Percentiles rank a stretch among this genome's conserved stretches.
Evolutionary conservation across 1,140 invertebrate genomes (phyloP).

Genomic region (Neoseiulus cucumeris): DNA sequence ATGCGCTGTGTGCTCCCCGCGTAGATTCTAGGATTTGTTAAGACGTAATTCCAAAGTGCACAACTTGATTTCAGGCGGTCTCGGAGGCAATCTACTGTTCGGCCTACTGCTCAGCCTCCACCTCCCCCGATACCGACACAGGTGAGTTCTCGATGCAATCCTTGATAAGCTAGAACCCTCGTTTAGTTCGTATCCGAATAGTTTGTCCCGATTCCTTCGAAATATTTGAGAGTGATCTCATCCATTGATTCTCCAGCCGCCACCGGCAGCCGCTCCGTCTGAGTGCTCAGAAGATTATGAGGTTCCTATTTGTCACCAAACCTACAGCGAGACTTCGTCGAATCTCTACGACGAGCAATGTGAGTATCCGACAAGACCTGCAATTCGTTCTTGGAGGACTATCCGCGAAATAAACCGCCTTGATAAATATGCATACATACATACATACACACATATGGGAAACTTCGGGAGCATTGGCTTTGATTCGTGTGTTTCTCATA

Average conservation of each 20-base stretch:
- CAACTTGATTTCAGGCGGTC: not conserved
- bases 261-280: not conserved
- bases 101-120: not conserved
- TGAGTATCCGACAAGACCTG: not conserved
- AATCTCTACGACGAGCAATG: not conserved
- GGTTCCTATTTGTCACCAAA: not conserved
- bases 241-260: not conserved
- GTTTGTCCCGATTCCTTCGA: no score
- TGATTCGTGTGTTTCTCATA: no score
- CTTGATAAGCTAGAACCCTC: no score
- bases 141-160: not conserved
- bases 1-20: no score
- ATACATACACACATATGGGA: no score
- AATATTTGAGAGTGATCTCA: no score
- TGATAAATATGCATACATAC: no score
- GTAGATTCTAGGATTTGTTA: not conserved
- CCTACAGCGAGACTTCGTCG: constrained; percentile 2
- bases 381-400: no score
- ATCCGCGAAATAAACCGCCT: no score
- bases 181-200: no score
- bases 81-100: not conserved
- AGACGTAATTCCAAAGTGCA: no score
- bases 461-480: no score
- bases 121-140: constrained; percentile 5
- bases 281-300: not conserved